These are phyloP conservation scores for Neomonachus schauinslandi DNA, from an alignment of 2,113 vertebrate species.

Conservation along the genomic window DNA sequence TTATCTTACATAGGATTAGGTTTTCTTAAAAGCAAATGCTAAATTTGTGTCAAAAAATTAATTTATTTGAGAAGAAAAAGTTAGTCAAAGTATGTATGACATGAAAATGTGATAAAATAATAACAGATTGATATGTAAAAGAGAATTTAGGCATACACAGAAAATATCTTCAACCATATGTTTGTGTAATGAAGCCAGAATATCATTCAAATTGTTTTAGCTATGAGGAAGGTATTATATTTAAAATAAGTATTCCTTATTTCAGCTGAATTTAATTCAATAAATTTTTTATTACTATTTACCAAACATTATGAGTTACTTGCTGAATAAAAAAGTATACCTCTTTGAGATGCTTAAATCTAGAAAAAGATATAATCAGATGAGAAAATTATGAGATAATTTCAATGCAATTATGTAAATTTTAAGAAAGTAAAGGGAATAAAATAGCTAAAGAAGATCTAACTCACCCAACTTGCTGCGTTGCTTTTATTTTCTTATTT, in stretches of 20 bases:
- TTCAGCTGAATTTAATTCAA: neutral
- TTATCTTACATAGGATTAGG: neutral
- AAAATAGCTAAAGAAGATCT: neutral
- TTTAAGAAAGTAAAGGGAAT: neutral
- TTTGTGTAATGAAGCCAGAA: neutral
- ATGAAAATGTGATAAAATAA: neutral
- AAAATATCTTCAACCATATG: neutral
- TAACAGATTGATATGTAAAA: neutral
- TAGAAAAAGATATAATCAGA: neutral
- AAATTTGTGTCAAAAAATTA: neutral
- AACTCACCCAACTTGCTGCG: neutral
- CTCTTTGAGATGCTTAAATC: neutral
- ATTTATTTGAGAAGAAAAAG: neutral
- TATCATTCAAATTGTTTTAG: neutral
- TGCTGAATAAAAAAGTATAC: neutral
- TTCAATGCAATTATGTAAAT: neutral
- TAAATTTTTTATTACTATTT: neutral
- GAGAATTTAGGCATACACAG: neutral
- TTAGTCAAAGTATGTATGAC: neutral
- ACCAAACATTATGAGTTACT: neutral
- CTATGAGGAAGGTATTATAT: neutral
- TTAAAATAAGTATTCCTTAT: neutral
- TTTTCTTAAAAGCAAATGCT: neutral
- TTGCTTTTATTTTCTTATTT: neutral
- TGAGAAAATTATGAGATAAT: neutral